phyloP scores from a whole-genome alignment of 2,888 invertebrate species.

The Nineta flava region DNA sequence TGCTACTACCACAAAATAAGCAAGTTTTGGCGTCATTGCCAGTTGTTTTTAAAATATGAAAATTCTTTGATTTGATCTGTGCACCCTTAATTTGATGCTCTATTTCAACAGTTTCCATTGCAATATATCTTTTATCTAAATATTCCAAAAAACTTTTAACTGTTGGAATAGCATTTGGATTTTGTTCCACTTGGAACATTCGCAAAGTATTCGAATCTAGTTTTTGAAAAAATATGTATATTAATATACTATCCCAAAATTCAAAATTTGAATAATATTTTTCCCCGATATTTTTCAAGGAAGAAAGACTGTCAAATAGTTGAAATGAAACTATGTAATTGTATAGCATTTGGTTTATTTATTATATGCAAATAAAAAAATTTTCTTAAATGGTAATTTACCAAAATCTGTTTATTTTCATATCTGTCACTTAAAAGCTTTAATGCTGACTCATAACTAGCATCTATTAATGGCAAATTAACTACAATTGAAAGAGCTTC shows the following conservation, averaged over 20 bases:
- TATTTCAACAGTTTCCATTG: conserved; percentile 5
- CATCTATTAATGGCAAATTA: conserved; percentile 9
- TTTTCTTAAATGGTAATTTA: conserved; percentile 8
- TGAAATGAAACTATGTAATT: conserved; percentile 8
- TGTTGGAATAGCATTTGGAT: conserved; percentile 7
- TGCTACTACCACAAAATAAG: not conserved
- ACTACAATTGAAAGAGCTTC: conserved; percentile 9
- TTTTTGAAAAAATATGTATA: conserved; percentile 8
- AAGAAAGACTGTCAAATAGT: conserved; percentile 8
- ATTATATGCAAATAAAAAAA: conserved; percentile 8
- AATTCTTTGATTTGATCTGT: not conserved
- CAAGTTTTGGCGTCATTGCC: not conserved
- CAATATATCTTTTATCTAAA: conserved; percentile 7
- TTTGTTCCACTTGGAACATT: conserved; percentile 9
- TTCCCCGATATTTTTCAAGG: conserved; percentile 8
- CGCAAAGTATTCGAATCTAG: conserved; percentile 8
- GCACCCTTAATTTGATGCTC: not conserved
- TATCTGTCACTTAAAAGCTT: conserved; percentile 7
- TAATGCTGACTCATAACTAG: conserved; percentile 7
- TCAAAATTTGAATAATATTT: too few species aligned
- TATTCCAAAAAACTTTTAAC: conserved; percentile 7
- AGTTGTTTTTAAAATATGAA: not conserved
- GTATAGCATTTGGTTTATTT: conserved; percentile 3
- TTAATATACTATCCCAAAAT: conserved; percentile 7
- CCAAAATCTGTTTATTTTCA: conserved; percentile 8